Evolutionary conservation across 2,888 invertebrate species (phyloP).

Genomic region (Platypus cylindrus): DNA sequence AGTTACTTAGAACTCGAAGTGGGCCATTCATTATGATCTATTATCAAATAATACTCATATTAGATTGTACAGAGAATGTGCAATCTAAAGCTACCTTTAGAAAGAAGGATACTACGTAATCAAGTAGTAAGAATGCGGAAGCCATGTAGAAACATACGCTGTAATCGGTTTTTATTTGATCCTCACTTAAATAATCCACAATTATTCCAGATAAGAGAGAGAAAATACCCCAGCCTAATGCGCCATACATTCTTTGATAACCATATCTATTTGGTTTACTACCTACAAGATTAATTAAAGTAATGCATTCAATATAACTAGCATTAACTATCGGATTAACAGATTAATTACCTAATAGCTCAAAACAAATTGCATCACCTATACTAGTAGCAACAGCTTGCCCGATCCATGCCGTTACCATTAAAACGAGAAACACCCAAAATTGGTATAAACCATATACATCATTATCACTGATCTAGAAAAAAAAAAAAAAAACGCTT

Average conservation of each 20-base stretch:
- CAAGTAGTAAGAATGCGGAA: constrained; percentile 50
- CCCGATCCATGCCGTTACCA: constrained; percentile 69
- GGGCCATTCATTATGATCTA: too few species aligned
- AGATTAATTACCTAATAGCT: constrained; percentile 67
- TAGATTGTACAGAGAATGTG: too few species aligned
- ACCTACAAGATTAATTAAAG: constrained; percentile 36
- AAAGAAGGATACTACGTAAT: constrained; percentile 51
- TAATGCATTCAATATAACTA: neutral
- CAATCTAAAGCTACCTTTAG: too few species aligned
- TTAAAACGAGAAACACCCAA: constrained; percentile 63
- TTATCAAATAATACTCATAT: too few species aligned
- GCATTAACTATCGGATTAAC: neutral
- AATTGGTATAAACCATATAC: constrained; percentile 48
- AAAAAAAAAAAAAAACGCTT: constrained; percentile 3
- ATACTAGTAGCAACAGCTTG: constrained; percentile 80
- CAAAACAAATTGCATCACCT: constrained; percentile 82
- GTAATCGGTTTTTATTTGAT: constrained; percentile 55
- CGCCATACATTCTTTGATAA: constrained; percentile 76
- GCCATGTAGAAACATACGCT: constrained; percentile 69
- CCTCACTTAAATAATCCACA: constrained; percentile 61
- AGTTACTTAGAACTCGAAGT: too few species aligned
- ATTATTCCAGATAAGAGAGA: constrained; percentile 64
- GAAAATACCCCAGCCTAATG: constrained; percentile 74
- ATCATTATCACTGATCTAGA: constrained; percentile 28
- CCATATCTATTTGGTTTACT: constrained; percentile 67